Evolutionary conservation across 2,113 vertebrate species (phyloP).

Genomic region (Thamnophis sirtalis): DNA sequence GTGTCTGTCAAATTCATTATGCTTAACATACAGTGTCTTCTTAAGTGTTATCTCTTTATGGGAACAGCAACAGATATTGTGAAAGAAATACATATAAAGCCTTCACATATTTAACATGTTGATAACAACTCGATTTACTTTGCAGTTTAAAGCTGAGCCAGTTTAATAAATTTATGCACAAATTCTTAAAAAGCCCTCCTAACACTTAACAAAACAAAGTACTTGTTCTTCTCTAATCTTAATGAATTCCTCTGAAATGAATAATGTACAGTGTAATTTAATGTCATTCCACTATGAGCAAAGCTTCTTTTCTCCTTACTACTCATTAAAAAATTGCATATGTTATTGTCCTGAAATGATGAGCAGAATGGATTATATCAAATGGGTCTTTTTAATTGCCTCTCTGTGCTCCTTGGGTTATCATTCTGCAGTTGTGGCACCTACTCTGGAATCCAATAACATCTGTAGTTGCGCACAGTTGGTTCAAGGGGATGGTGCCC

Average conservation of each 20-base stretch:
- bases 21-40: not conserved
- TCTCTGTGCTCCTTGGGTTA: not conserved
- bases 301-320: constrained; percentile 11
- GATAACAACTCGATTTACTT: constrained; percentile 14
- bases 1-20: not conserved
- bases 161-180: constrained; percentile 16
- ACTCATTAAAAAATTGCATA: not conserved
- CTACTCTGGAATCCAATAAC: not conserved
- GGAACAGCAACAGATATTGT: constrained; percentile 8
- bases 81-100: not conserved
- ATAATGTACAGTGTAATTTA: not conserved
- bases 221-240: constrained; percentile 20
- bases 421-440: not conserved
- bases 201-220: constrained; percentile 24
- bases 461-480: not conserved
- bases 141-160: constrained; percentile 10
- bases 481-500: not conserved
- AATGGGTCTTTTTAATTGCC: constrained; percentile 11
- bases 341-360: constrained; percentile 25
- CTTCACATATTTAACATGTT: not conserved
- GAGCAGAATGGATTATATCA: not conserved
- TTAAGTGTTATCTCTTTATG: constrained; percentile 6
- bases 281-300: constrained; percentile 15
- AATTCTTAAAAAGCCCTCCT: constrained; percentile 24
- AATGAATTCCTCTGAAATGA: constrained; percentile 13